phyloP scores from a whole-genome alignment of 2,113 vertebrate genomes.

The Phoxinus phoxinus region DNA sequence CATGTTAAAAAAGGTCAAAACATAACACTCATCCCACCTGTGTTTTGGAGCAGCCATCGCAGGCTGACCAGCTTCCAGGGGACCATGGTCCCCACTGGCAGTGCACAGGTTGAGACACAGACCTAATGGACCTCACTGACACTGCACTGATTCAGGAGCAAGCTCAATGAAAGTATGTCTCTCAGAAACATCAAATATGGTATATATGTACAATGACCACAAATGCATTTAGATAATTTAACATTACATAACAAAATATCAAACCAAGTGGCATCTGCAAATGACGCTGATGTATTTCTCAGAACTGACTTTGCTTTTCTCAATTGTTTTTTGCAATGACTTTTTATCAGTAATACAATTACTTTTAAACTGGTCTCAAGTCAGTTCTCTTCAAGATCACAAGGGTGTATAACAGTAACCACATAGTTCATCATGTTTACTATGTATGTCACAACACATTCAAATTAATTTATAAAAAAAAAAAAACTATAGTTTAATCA shows the following conservation, averaged over 20 bases:
- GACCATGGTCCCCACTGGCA: slow-evolving; percentile 82
- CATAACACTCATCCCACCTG: slow-evolving; percentile 60
- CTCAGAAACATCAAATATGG: background rate
- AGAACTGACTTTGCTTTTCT: background rate
- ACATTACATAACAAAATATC: background rate
- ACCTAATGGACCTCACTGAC: slow-evolving; percentile 6
- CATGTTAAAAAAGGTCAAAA: background rate
- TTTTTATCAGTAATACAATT: too few relatives aligned
- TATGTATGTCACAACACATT: background rate
- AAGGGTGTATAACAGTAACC: too few relatives aligned
- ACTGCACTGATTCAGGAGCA: background rate
- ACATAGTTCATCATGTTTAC: background rate
- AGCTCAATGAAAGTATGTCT: background rate
- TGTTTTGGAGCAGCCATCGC: slow-evolving; percentile 80
- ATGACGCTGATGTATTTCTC: background rate
- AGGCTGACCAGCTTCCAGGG: slow-evolving; percentile 83
- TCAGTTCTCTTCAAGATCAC: too few relatives aligned
- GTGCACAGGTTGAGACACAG: slow-evolving; percentile 66
- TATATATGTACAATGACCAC: background rate
- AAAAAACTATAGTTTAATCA: background rate
- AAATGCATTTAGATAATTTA: background rate
- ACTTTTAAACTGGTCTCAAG: too few relatives aligned
- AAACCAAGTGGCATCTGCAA: background rate
- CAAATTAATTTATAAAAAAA: background rate
- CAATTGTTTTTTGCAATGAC: too few relatives aligned